A percentile compares a stretch with the other conserved stretches of the same genome.
Conservation (phyloP, 1,140 invertebrate genomes). For the Anagrus nilaparvatae region DNA sequence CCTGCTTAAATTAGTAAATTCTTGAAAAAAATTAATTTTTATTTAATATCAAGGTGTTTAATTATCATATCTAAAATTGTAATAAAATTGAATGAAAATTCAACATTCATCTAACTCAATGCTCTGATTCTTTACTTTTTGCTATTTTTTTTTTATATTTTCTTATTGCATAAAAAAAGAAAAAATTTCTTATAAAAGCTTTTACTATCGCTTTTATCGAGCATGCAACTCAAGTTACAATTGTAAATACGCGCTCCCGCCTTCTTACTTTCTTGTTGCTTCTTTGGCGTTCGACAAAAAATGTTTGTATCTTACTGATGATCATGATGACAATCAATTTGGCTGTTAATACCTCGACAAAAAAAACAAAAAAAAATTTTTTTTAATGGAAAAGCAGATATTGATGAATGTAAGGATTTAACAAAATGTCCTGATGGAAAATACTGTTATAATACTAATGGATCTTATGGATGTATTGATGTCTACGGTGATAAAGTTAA, state of each 20-base stretch:
- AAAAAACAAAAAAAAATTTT: too few species aligned
- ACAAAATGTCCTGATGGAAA: slow-evolving; percentile 43
- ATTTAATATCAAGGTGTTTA: too few species aligned
- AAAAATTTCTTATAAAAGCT: neutral
- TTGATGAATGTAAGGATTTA: slow-evolving; percentile 52
- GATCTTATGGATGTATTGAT: slow-evolving; percentile 51
- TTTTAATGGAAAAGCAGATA: slow-evolving; percentile 44
- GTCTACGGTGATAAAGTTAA: slow-evolving; percentile 17
- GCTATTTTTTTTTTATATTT: too few species aligned
- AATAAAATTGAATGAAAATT: too few species aligned
- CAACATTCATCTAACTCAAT: too few species aligned
- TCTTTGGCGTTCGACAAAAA: slow-evolving; percentile 6
- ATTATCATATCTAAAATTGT: too few species aligned
- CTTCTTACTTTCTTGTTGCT: slow-evolving; percentile 9
- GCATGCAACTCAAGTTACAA: slow-evolving; percentile 7
- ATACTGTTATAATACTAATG: slow-evolving; percentile 55
- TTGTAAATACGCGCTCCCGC: slow-evolving; percentile 4
- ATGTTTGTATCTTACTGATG: neutral
- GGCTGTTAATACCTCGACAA: too few species aligned
- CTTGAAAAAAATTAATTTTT: too few species aligned
- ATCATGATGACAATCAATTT: slow-evolving; percentile 6
- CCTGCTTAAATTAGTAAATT: too few species aligned
- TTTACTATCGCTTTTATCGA: slow-evolving; percentile 11
- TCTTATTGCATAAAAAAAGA: too few species aligned
- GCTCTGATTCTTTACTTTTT: too few species aligned